These are phyloP conservation scores for Barypeithes pellucidus DNA, from an alignment of 2,888 invertebrate genomes.

Conservation along the genomic window DNA sequence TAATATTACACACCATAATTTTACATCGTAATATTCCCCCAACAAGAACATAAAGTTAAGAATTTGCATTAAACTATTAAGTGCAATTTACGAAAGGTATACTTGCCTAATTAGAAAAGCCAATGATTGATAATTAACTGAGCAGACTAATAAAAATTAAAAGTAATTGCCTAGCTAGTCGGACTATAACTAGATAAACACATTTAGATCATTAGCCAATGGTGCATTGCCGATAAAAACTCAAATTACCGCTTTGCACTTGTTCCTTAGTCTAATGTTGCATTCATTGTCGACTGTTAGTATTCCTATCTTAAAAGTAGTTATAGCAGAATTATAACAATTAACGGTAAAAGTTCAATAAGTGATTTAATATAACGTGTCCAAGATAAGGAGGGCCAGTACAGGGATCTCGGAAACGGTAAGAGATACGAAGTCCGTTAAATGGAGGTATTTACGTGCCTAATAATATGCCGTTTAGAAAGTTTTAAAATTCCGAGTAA, in stretches of 20 bases:
- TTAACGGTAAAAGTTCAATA: too few species aligned
- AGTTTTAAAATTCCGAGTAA: too few species aligned
- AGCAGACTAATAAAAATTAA: conserved; percentile 33
- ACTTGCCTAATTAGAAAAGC: conserved; percentile 20
- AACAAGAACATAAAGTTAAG: conserved; percentile 3
- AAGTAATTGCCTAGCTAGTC: conserved; percentile 25
- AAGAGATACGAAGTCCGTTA: too few species aligned
- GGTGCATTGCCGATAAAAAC: conserved; percentile 27
- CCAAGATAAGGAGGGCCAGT: too few species aligned
- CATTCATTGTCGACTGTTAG: background rate
- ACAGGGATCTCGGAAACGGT: too few species aligned
- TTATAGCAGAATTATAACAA: too few species aligned
- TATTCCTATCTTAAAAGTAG: background rate
- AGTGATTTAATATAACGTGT: too few species aligned
- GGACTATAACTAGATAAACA: conserved; percentile 37
- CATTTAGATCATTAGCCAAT: conserved; percentile 33
- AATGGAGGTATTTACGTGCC: too few species aligned
- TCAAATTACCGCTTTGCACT: conserved; percentile 20
- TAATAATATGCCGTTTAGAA: too few species aligned
- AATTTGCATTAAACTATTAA: background rate
- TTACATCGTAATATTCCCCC: background rate
- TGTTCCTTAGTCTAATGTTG: conserved; percentile 10
- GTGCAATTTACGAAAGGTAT: background rate
- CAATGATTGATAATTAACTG: conserved; percentile 33
- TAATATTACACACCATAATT: background rate